Evolutionary conservation across 2,888 invertebrate genomes (phyloP), one percentile per base, ranked within the genome.

Genomic region (Ormyrus rosae): DNA sequence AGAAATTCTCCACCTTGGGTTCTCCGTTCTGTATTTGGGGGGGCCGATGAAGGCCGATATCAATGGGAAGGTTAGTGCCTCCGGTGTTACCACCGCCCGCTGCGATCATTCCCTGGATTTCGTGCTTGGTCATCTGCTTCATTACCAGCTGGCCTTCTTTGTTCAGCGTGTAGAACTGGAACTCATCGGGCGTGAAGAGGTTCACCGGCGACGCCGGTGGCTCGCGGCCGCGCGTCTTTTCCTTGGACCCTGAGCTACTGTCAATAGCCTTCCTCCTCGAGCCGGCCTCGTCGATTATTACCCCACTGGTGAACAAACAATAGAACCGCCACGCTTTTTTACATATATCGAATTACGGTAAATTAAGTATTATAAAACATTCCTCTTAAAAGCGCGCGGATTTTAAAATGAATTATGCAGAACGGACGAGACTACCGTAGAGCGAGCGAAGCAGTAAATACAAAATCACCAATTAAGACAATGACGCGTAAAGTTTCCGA

Each of bases 101-200:
- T 0, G 96, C 96, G 53, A 96, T 96, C 81, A 97, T 95, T 61
- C 95, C 95, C 88, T 96, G 96, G 83, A 97, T 96, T 91, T 97
- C 96, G 86, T 95, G 93, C 85, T 96, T 91, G 7, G 96, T 96
- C 96, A 97, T 97, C 53, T 96, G 92, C 81, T 95, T 93, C 87
- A 96, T 96, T 0, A 96, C 94, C 45, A 96, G 92, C 86, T 96
- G 96, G 11, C 96, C 96, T 77, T 94, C 94, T 86, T 96, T 96
- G 86, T 96, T 95, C 86, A 96, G 96, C 0, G 96, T 96, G 88
- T 96, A 96, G 90, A 96, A 97, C 88, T 96, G 96, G 89, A 96
- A 96, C 87, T 95, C 93, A 88, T 96, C 96, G 1, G 96, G 97
- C 83, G 95, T 95, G 6, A 96, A 91, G 0, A 97, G 92, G 85